Evolutionary conservation across 2,113 vertebrate species (phyloP).

Genomic region (Antigone vipio): DNA sequence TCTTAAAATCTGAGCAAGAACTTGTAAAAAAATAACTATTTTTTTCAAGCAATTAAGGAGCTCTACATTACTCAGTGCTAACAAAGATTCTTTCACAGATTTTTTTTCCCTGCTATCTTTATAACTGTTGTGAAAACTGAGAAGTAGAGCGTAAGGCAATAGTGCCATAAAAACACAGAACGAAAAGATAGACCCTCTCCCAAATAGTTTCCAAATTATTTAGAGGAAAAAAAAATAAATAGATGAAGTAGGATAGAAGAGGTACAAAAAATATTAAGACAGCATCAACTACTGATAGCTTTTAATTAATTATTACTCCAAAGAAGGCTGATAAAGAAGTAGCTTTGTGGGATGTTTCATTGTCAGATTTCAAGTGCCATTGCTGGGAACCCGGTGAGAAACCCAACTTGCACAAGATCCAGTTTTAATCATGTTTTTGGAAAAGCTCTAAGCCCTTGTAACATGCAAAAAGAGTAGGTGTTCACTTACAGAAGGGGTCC

Average conservation of each 20-base stretch:
- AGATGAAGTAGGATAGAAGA: neutral
- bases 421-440: neutral
- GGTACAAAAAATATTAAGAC: neutral
- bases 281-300: neutral
- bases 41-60: neutral
- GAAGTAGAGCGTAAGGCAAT: neutral
- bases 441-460: neutral
- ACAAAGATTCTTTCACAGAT: neutral
- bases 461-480: accelerated
- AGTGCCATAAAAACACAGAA: neutral
- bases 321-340: neutral
- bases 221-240: neutral
- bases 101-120: neutral
- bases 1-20: neutral
- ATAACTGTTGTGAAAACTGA: neutral
- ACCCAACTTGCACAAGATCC: neutral
- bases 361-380: neutral
- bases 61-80: neutral
- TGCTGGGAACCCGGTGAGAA: neutral
- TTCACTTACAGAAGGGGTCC: neutral
- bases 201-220: neutral
- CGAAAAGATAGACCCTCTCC: neutral
- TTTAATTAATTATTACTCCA: neutral
- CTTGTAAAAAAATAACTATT: neutral
- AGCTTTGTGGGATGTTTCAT: neutral